phyloP scores from a whole-genome alignment of 53 echinoderm and acorn worm species.

The Echinometra lucunter region DNA sequence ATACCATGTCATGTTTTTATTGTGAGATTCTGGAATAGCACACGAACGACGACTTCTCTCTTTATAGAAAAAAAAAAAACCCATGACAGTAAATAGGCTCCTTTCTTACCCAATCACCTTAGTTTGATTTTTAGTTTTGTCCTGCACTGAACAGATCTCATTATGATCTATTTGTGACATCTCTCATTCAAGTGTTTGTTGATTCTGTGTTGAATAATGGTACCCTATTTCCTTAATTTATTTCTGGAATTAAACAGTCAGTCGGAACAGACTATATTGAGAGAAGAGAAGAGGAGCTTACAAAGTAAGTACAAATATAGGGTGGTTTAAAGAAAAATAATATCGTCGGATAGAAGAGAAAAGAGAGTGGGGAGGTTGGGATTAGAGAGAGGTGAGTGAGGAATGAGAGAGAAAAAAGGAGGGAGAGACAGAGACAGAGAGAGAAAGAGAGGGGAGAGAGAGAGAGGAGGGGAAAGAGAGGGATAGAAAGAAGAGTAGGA shows the following conservation, averaged over 20 bases:
- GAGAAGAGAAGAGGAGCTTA: constrained; percentile 71
- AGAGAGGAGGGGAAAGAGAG: background rate
- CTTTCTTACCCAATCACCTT: background rate
- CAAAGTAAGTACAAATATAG: constrained; percentile 58
- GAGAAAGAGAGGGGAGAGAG: background rate
- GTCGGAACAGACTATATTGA: constrained; percentile 88
- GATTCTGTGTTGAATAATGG: background rate
- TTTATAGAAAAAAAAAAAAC: background rate
- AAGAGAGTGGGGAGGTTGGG: background rate
- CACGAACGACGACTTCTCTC: background rate
- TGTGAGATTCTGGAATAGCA: background rate
- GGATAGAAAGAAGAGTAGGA: too few relatives aligned
- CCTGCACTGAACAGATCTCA: background rate
- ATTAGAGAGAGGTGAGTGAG: background rate
- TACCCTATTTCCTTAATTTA: background rate
- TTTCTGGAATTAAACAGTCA: constrained; percentile 1
- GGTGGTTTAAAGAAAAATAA: background rate
- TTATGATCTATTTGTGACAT: background rate
- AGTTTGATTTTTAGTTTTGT: too few relatives aligned
- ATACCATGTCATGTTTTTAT: background rate
- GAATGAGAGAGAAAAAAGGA: too few relatives aligned
- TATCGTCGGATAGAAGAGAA: background rate
- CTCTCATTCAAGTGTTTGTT: background rate
- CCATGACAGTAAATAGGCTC: background rate
- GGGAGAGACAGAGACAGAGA: too few relatives aligned